A percentile compares a stretch with the other conserved stretches of the same genome.
Evolutionary conservation across 2,113 vertebrate genomes (phyloP).

Genomic region (Nycticryphes semicollaris): DNA sequence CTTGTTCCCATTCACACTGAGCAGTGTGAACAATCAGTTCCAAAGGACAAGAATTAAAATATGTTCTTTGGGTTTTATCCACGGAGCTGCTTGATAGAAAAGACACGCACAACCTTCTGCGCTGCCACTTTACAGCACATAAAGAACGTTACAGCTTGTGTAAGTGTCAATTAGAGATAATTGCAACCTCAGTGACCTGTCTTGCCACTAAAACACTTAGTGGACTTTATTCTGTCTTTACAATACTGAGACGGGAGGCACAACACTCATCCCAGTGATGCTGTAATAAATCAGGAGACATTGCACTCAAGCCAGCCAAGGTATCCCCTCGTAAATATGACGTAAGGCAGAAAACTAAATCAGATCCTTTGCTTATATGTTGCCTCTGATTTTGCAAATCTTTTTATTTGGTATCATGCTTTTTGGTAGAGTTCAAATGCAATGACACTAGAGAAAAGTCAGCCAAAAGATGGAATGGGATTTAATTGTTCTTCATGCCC

Average conservation of each 20-base stretch:
- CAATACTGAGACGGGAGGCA: background rate
- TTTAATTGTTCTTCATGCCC: background rate
- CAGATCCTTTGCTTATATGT: background rate
- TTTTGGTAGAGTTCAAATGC: background rate
- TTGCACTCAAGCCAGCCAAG: background rate
- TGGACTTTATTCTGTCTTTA: constrained; percentile 32
- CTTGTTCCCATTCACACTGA: background rate
- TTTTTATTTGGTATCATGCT: background rate
- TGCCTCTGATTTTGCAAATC: background rate
- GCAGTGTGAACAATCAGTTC: background rate
- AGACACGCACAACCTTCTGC: background rate
- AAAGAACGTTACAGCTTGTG: constrained; percentile 27
- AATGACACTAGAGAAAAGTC: background rate
- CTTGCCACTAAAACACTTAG: constrained; percentile 37
- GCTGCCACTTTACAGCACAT: constrained; percentile 1
- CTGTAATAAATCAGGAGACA: background rate
- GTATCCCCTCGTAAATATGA: background rate
- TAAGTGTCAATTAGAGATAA: constrained; percentile 53
- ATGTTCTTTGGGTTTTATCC: background rate
- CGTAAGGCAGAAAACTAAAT: background rate
- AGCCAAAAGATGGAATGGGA: background rate
- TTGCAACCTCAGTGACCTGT: constrained; percentile 38
- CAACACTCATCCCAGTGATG: background rate
- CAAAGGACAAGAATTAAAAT: constrained; percentile 32
- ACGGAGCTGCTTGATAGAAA: background rate